Conservation (phyloP, 1,140 invertebrate genomes). For the Cotesia typhae region DNA sequence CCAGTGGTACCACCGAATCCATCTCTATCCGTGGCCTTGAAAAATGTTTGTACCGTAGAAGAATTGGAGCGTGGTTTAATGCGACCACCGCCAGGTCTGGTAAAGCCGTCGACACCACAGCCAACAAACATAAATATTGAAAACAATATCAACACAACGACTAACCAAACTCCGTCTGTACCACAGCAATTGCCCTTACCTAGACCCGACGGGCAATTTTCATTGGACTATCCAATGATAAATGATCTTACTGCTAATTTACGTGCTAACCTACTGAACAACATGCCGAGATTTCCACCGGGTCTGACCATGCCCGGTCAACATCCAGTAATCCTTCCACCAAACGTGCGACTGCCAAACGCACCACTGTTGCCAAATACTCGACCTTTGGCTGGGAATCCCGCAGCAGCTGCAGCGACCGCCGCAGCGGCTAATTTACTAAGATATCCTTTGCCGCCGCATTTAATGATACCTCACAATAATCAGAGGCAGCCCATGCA, state of each 20-base stretch:
- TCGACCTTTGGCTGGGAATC: constrained; percentile 58
- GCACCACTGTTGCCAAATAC: constrained; percentile 58
- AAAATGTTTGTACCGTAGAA: constrained; percentile 68
- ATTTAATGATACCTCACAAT: constrained; percentile 55
- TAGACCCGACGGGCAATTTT: constrained; percentile 43
- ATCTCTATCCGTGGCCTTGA: constrained; percentile 47
- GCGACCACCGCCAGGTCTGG: constrained; percentile 56
- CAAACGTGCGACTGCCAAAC: constrained; percentile 56
- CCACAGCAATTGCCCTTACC: too few species aligned
- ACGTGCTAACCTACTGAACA: constrained; percentile 47
- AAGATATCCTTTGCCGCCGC: constrained; percentile 56
- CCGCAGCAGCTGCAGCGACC: constrained; percentile 65
- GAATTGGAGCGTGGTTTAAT: constrained; percentile 67
- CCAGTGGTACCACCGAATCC: constrained; percentile 47
- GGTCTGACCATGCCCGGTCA: constrained; percentile 47
- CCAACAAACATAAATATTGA: constrained; percentile 43
- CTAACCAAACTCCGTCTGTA: constrained; percentile 11
- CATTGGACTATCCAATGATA: constrained; percentile 48
- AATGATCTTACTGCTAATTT: constrained; percentile 46
- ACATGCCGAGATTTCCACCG: constrained; percentile 59
- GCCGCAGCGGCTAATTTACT: constrained; percentile 65
- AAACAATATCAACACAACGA: constrained; percentile 55
- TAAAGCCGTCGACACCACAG: constrained; percentile 46
- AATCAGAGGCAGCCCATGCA: constrained; percentile 56
- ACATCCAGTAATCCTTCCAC: constrained; percentile 52